Evolutionary conservation across 2,113 vertebrate species (phyloP).

Genomic region (Sprattus sprattus): DNA sequence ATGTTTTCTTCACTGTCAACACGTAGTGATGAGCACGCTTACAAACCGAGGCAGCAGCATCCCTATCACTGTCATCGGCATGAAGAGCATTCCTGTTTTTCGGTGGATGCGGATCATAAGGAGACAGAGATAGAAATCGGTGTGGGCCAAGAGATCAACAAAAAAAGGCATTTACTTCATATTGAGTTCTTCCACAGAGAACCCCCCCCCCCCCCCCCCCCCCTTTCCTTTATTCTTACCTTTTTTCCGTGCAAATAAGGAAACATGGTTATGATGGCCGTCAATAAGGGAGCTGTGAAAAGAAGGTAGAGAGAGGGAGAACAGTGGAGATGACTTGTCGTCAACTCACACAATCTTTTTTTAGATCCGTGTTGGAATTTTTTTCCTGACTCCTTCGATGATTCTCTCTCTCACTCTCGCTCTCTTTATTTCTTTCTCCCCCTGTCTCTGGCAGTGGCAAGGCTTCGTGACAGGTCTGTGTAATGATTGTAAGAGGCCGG

Average conservation of each 20-base stretch:
- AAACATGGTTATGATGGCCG: constrained; percentile 68
- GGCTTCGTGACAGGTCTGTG: constrained; percentile 65
- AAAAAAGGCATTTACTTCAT: neutral
- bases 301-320: constrained; percentile 36
- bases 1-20: constrained; percentile 7
- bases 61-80: neutral
- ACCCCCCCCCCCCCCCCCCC: too few relatives aligned
- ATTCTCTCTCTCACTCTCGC: constrained; percentile 59
- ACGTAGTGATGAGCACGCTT: neutral
- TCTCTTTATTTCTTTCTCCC: constrained; percentile 68
- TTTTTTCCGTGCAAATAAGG: constrained; percentile 34
- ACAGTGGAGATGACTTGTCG: constrained; percentile 48
- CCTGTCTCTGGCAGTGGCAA: constrained; percentile 70
- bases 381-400: neutral
- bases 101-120: neutral
- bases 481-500: constrained; percentile 78
- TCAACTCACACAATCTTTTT: constrained; percentile 62
- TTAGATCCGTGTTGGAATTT: too few relatives aligned
- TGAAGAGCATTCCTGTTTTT: neutral
- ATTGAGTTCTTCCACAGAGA: constrained; percentile 52
- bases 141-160: neutral
- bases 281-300: constrained; percentile 41
- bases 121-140: neutral
- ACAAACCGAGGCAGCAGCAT: neutral
- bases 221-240: constrained; percentile 41